These are phyloP conservation scores for Alentia gelatinosa DNA, from an alignment of 2,888 invertebrate genomes.

Conservation along the genomic window DNA sequence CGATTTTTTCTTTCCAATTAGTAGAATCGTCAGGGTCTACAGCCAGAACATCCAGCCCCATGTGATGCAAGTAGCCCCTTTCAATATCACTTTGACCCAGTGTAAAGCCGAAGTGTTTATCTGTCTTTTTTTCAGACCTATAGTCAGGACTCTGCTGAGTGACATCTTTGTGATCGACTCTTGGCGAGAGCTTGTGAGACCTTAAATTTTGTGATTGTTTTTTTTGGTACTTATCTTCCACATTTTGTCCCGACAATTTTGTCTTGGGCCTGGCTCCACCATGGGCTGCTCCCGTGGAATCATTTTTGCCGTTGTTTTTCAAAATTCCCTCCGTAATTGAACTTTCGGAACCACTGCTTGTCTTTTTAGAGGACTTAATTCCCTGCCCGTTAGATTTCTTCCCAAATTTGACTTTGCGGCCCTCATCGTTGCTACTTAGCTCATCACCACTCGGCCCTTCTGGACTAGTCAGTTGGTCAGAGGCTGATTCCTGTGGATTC, in stretches of 20 bases:
- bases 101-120: conserved; percentile 6
- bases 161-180: background rate
- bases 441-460: background rate
- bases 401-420: background rate
- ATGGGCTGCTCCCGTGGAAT: background rate
- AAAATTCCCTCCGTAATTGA: background rate
- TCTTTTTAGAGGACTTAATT: background rate
- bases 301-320: conserved; percentile 18
- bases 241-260: background rate
- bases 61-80: conserved; percentile 1
- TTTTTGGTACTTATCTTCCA: background rate
- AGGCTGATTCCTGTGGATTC: background rate
- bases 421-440: conserved; percentile 26
- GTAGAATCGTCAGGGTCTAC: conserved; percentile 24
- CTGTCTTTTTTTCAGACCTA: background rate
- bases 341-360: background rate
- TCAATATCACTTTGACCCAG: conserved; percentile 28
- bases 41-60: background rate
- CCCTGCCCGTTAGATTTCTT: conserved; percentile 32
- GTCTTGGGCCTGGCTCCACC: conserved; percentile 16
- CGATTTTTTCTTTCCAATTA: conserved; percentile 3
- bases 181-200: background rate
- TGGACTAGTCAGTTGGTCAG: background rate
- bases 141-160: background rate
- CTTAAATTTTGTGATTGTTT: background rate